Conservation (phyloP, 1,140 invertebrate genomes). For the Pseudomyrmex sp. region DNA sequence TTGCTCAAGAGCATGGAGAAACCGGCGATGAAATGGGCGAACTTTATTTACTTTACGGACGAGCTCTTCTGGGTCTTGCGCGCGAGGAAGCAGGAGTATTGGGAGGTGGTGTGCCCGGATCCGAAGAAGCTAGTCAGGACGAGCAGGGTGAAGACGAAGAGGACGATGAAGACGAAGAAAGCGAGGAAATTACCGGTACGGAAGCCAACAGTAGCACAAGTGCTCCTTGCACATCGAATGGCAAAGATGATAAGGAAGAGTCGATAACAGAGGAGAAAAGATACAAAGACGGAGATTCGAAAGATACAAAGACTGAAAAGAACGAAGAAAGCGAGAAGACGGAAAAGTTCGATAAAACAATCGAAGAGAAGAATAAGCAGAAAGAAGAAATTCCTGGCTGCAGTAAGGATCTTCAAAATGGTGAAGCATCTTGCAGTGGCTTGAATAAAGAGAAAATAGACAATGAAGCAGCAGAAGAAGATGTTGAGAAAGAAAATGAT, state of each 20-base stretch:
- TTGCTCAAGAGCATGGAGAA: conserved; percentile 91
- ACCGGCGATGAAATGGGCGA: conserved; percentile 92
- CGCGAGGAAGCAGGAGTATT: conserved; percentile 93
- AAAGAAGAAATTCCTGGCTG: conserved; percentile 57
- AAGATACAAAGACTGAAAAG: conserved; percentile 48
- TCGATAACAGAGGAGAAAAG: conserved; percentile 77
- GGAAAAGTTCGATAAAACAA: conserved; percentile 28
- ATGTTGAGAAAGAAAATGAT: conserved; percentile 80
- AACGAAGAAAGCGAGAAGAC: conserved; percentile 65
- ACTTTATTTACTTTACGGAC: conserved; percentile 92
- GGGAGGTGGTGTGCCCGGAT: conserved; percentile 89
- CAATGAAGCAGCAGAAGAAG: conserved; percentile 81
- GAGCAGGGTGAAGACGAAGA: conserved; percentile 86
- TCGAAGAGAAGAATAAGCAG: conserved; percentile 36
- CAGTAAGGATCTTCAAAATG: conserved; percentile 54
- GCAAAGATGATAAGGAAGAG: conserved; percentile 46
- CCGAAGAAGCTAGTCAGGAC: conserved; percentile 85
- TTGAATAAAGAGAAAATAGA: conserved; percentile 76
- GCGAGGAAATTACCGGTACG: conserved; percentile 77
- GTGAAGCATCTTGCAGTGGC: conserved; percentile 52
- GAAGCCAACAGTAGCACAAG: conserved; percentile 74
- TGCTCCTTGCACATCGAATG: conserved; percentile 64
- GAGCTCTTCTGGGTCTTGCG: conserved; percentile 92
- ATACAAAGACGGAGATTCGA: conserved; percentile 43
- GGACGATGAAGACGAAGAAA: conserved; percentile 79